Conservation (phyloP, 2,797 vertebrate species). For the Capromys pilorides region DNA sequence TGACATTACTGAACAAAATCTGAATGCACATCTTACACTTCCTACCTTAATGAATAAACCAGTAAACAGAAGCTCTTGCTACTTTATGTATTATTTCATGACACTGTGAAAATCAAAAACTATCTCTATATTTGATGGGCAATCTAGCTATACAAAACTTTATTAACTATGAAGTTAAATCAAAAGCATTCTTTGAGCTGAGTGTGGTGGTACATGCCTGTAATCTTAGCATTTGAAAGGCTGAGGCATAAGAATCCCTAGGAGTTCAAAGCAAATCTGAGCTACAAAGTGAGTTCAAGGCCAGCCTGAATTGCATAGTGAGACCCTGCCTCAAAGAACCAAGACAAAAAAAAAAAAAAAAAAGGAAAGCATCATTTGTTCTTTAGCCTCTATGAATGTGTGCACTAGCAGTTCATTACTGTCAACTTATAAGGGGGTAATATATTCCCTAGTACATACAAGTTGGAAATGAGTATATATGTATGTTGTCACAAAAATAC, state of each 20-base stretch:
- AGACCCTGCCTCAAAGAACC: no score
- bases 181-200: background rate
- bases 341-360: no score
- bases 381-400: background rate
- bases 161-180: slow-evolving; percentile 25
- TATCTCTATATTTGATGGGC: background rate
- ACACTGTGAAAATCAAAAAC: slow-evolving; percentile 48
- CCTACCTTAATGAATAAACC: slow-evolving; percentile 45
- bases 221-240: no score
- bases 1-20: slow-evolving; percentile 56
- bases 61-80: slow-evolving; percentile 38
- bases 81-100: slow-evolving; percentile 24
- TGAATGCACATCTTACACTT: slow-evolving; percentile 33
- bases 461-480: background rate
- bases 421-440: background rate
- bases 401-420: slow-evolving; percentile 27
- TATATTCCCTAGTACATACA: background rate
- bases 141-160: slow-evolving; percentile 29
- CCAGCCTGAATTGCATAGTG: no score
- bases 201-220: no score
- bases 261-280: no score
- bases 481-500: slow-evolving; percentile 23
- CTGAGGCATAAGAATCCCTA: no score
- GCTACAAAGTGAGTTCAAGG: no score
- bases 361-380: slow-evolving; percentile 11